Base-by-base conservation (phyloP, 2,797 vertebrate genomes). In the Meda fulgida region DNA sequence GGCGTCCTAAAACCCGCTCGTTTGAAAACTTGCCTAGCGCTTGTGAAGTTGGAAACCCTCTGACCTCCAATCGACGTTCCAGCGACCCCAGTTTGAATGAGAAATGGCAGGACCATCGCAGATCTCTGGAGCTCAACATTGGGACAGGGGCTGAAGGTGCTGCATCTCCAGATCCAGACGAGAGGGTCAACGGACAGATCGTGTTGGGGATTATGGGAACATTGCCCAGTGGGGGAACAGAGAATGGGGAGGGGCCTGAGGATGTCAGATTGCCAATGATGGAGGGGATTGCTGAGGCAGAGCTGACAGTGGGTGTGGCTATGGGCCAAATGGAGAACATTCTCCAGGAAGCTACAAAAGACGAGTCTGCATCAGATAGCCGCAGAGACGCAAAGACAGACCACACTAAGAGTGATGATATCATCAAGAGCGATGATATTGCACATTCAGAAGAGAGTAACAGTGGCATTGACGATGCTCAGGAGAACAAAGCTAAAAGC, bases 71-170 rank as follows among this genome's bases (percentile, higher is more conserved):
- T 91, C 96, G 98, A 13, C 97, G 97, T 31, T 99, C 98, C 87
- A 99, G 98, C 0, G 98, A 99, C 90, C 97, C 98, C 18, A 99
- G 95, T 91, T 94, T 99, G 84, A 99, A 99, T 0, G 98, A 99
- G 88, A 99, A 99, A 92, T 99, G 98, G 98, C 98, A 99, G 90
- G 98, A 99, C 90, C 97, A 97, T 90, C 95, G 97, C 0, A 96
- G 97, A 31, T 99, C 98, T 0, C 94, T 99, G 89, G 98, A 99
- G 90, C 92, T 98, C 88, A 97, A 93, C 91, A 94, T 95, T 89
- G 94, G 96, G 0, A 93, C 94, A 9, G 95, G 94, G 48, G 88
- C 96, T 0, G 96, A 96, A 5, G 93, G 89, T 85, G 93, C 89
- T 26, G 91, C 65, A 0, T 70, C 83, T 78, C 92, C 80, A 86